Evolutionary conservation across 2,888 invertebrate genomes (phyloP).

Genomic region (Cybosia mesomella): DNA sequence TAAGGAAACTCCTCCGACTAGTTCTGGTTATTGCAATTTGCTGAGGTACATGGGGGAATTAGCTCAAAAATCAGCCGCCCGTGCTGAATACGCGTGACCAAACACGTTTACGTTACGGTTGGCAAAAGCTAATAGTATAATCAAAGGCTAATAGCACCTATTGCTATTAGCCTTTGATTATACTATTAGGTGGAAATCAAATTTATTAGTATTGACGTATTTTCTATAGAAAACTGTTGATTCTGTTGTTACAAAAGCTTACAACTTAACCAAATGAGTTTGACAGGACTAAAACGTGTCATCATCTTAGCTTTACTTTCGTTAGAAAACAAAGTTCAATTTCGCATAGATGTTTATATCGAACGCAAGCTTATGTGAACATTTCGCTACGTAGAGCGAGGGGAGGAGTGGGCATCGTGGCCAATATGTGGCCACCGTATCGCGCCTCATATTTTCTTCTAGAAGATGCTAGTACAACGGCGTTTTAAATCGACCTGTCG

Average conservation of each 20-base stretch:
- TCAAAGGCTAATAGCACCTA: too few species aligned
- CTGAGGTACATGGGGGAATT: constrained; percentile 2
- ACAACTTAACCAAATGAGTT: neutral
- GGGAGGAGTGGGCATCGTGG: too few species aligned
- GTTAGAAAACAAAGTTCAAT: too few species aligned
- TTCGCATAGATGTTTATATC: too few species aligned
- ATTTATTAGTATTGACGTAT: neutral
- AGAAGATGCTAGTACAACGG: too few species aligned
- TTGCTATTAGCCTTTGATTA: too few species aligned
- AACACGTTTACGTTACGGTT: neutral
- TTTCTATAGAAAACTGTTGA: neutral
- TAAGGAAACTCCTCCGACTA: neutral
- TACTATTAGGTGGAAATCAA: too few species aligned
- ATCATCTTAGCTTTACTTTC: neutral
- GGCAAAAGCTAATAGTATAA: neutral
- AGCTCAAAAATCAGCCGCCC: neutral
- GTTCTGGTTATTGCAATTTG: neutral
- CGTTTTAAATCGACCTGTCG: too few species aligned
- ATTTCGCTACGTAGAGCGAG: too few species aligned
- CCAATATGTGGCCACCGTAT: too few species aligned
- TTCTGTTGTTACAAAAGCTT: neutral
- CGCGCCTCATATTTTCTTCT: too few species aligned
- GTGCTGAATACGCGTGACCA: constrained; percentile 1
- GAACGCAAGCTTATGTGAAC: too few species aligned
- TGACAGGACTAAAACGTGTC: neutral